Base-by-base conservation (phyloP, 2,113 vertebrate species). In the Quiscalus mexicanus region DNA sequence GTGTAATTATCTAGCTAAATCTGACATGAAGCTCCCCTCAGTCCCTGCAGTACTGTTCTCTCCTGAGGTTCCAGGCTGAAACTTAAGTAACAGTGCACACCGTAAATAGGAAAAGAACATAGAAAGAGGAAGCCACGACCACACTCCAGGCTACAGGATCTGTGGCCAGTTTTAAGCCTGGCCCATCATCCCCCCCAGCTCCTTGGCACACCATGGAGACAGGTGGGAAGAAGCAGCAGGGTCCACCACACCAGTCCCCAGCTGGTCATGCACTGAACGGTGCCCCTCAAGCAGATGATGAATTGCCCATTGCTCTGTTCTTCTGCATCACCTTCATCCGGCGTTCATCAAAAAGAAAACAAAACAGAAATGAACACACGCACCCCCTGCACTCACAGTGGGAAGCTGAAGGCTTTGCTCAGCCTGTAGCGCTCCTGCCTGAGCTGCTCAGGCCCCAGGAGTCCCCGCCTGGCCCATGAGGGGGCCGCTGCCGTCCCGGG, bases 401-500 rank as follows among this genome's bases (percentile, higher is more conserved):
- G 96, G 96, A 83, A 87, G 89, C 92, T 78, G 81, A 84, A 95
- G 91, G 81, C 89, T 92, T 73, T 58, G 67, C 93, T 97, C 93
- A 79, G 74, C 63, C 52, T 45, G 63, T 44, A 65, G 10, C 1
- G 0, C 91, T 94, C 53, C 68, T 80, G 86, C 79, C 89, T 0
- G 5, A 50, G 73, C 42, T 39, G 55, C 87, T 99, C 99, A 99
- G 90, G 99, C 99, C 19, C 99, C 99, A 1, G 99, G 99, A 37
- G 99, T 99, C 25, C 98, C 99, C 0, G 98, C 98, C 70, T 98
- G 98, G 68, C 97, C 98, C 96, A 99, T 99, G 22, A 99, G 98
- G 0, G 98, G 99, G 35, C 98, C 98, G 1, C 94, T 96, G 7
- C 98, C 98, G 3, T 99, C 98, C 3, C 59, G 87, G 0, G 8